A percentile compares a stretch with the other conserved stretches of the same genome.
Conservation (phyloP, 2,888 invertebrate genomes). For the Crematogaster levior region DNA sequence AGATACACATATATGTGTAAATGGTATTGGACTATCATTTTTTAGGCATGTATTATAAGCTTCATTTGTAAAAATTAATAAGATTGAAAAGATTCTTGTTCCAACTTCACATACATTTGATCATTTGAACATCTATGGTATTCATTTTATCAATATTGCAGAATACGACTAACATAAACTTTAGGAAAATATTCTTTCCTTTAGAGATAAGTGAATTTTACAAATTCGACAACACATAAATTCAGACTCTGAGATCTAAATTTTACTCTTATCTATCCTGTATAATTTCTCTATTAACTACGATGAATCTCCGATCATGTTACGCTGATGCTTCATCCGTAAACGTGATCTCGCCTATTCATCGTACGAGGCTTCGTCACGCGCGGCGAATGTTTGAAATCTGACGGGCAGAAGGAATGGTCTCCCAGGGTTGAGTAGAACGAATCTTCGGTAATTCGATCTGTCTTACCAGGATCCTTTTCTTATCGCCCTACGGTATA, state of each 20-base stretch:
- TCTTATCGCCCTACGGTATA: constrained; percentile 37
- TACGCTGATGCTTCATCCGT: neutral
- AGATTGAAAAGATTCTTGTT: neutral
- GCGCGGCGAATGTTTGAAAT: constrained; percentile 27
- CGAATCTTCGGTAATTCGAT: constrained; percentile 68
- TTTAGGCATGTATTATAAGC: neutral
- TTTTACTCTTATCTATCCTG: neutral
- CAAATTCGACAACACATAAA: neutral
- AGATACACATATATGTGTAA: no score
- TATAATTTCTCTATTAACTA: constrained; percentile 40
- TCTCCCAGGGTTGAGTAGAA: constrained; percentile 53
- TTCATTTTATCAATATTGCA: neutral
- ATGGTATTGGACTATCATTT: no score
- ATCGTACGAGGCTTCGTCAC: constrained; percentile 41
- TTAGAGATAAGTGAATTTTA: neutral
- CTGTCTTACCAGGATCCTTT: constrained; percentile 33
- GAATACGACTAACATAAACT: neutral
- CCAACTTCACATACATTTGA: neutral
- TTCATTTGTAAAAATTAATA: neutral
- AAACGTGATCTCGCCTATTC: constrained; percentile 42
- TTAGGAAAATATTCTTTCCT: neutral
- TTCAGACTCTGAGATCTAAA: neutral
- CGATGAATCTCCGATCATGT: constrained; percentile 32
- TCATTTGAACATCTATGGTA: neutral
- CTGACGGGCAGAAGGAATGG: neutral